Evolutionary conservation across 2,888 invertebrate genomes (phyloP).

Genomic region (Baronia brevicornis): DNA sequence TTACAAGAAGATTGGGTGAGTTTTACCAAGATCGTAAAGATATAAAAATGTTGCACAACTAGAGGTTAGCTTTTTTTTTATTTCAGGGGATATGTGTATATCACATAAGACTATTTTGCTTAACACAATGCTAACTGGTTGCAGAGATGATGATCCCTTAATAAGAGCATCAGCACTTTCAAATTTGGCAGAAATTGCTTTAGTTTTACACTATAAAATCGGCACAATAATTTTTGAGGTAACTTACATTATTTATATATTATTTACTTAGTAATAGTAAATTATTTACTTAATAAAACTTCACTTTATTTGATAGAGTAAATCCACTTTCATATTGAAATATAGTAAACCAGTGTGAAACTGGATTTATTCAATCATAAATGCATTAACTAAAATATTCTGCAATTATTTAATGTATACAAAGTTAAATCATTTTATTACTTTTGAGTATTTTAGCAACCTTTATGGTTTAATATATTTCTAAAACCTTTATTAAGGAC

Average conservation of each 20-base stretch:
- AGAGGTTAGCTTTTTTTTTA: slow-evolving; percentile 1
- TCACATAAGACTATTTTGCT: slow-evolving; percentile 81
- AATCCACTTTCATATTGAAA: no score
- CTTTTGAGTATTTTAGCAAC: no score
- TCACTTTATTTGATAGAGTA: no score
- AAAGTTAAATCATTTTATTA: no score
- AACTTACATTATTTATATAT: slow-evolving; percentile 13
- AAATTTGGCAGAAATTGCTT: slow-evolving; percentile 87
- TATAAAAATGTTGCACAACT: neutral
- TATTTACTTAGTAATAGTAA: no score
- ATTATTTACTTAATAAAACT: no score
- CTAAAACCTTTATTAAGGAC: no score
- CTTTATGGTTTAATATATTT: no score
- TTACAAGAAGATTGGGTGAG: slow-evolving; percentile 82
- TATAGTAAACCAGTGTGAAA: no score
- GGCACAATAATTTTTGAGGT: slow-evolving; percentile 85
- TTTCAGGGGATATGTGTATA: slow-evolving; percentile 82
- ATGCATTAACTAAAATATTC: no score
- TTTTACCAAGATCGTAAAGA: slow-evolving; percentile 2
- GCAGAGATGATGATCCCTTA: slow-evolving; percentile 81
- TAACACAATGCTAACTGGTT: slow-evolving; percentile 81
- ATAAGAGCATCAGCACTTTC: slow-evolving; percentile 88
- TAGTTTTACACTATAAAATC: slow-evolving; percentile 82
- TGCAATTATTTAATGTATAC: no score
- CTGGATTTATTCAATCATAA: no score